Evolutionary conservation across 2,113 vertebrate genomes (phyloP).

Genomic region (Hepsetus odoe): DNA sequence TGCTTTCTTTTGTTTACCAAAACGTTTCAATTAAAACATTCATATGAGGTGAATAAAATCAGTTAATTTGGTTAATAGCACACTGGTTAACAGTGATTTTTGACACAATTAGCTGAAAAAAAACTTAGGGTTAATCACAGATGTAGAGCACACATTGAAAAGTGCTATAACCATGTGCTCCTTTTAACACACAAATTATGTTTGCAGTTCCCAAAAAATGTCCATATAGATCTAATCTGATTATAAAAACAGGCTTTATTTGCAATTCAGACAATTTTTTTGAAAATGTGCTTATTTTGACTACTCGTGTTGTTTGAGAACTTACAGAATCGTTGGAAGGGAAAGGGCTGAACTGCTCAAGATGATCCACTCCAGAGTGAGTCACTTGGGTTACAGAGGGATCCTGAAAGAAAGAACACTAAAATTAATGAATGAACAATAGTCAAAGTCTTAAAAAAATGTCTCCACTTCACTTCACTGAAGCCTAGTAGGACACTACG

Average conservation of each 20-base stretch:
- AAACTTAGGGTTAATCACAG: background rate
- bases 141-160: background rate
- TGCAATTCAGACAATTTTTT: background rate
- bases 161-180: background rate
- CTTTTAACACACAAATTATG: background rate
- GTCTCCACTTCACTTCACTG: too few relatives aligned
- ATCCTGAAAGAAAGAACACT: slow-evolving; percentile 76
- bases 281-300: background rate
- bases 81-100: too few relatives aligned
- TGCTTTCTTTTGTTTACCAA: background rate
- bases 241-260: background rate
- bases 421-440: background rate
- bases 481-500: too few relatives aligned
- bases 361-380: slow-evolving; percentile 70
- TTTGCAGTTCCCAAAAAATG: background rate
- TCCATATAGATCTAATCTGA: background rate
- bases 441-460: too few relatives aligned
- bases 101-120: too few relatives aligned
- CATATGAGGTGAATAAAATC: too few relatives aligned
- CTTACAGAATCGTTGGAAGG: slow-evolving; percentile 80
- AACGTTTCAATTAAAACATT: background rate
- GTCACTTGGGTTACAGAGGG: slow-evolving; percentile 90
- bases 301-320: background rate
- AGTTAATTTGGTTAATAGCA: too few relatives aligned
- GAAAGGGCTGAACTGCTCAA: slow-evolving; percentile 89